Percentiles rank a stretch among this genome's conserved stretches.
Evolutionary conservation across 2,888 invertebrate species (phyloP).

Genomic region (Ganaspis brasiliensis): DNA sequence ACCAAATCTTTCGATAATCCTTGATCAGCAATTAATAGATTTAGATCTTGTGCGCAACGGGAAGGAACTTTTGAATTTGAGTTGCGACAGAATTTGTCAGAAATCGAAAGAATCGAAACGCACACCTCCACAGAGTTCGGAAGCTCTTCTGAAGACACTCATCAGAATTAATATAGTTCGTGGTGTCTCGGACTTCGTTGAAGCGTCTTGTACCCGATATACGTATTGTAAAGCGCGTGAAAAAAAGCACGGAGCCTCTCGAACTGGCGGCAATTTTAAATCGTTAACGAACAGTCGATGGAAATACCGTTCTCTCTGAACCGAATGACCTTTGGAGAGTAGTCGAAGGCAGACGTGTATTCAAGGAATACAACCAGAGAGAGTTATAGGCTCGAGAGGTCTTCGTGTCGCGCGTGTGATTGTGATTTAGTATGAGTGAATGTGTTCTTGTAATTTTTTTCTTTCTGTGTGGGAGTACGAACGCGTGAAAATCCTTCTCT

Average conservation of each 20-base stretch:
- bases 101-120: conserved; percentile 23
- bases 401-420: conserved; percentile 35
- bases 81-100: neutral
- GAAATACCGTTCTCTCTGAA: conserved; percentile 36
- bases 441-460: conserved; percentile 49
- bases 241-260: conserved; percentile 64
- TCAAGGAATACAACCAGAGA: conserved; percentile 31
- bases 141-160: conserved; percentile 13
- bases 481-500: conserved; percentile 27
- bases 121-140: conserved; percentile 8
- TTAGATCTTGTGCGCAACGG: neutral
- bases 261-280: conserved; percentile 55
- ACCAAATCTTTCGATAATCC: neutral
- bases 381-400: conserved; percentile 53
- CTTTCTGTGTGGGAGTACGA: neutral
- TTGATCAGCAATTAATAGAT: conserved; percentile 1
- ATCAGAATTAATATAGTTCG: conserved; percentile 7
- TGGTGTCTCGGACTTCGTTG: conserved; percentile 33
- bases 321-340: conserved; percentile 30
- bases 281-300: conserved; percentile 26
- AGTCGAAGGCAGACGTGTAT: conserved; percentile 31
- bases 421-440: conserved; percentile 54
- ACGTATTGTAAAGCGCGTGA: conserved; percentile 65
- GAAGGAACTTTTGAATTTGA: neutral
- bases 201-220: conserved; percentile 69